These are phyloP conservation scores for Scaptodrosophila lebanonensis DNA, from an alignment of 1,140 invertebrate species.

Conservation along the genomic window DNA sequence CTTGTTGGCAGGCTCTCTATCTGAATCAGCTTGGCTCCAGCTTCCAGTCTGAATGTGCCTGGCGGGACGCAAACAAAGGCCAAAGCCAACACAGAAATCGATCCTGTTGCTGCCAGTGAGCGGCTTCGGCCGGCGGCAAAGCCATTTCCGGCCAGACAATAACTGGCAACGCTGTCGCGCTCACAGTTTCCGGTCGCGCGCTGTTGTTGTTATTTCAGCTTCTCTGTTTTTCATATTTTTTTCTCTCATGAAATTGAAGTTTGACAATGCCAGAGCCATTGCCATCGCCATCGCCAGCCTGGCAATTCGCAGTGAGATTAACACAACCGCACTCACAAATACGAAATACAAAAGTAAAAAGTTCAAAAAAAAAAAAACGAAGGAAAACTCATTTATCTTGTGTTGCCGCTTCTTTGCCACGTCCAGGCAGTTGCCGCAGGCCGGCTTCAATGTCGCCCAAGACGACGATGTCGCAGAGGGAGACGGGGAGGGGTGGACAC, in stretches of 20 bases:
- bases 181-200: slow-evolving; percentile 48
- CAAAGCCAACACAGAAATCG: slow-evolving; percentile 44
- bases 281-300: slow-evolving; percentile 22
- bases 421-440: slow-evolving; percentile 19
- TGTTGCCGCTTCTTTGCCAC: slow-evolving; percentile 20
- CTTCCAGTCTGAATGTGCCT: slow-evolving; percentile 14
- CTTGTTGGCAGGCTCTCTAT: slow-evolving; percentile 10
- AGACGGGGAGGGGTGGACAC: too few species aligned
- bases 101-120: slow-evolving; percentile 35
- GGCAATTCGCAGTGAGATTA: slow-evolving; percentile 45
- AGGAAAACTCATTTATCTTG: slow-evolving; percentile 71
- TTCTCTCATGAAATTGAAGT: slow-evolving; percentile 45
- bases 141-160: slow-evolving; percentile 71
- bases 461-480: slow-evolving; percentile 56
- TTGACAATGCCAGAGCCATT: slow-evolving; percentile 52
- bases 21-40: too few species aligned
- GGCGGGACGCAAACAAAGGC: slow-evolving; percentile 7
- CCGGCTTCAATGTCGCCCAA: slow-evolving; percentile 44
- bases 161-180: slow-evolving; percentile 46
- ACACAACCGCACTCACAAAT: slow-evolving; percentile 47
- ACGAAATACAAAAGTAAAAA: slow-evolving; percentile 35
- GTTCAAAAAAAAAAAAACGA: slow-evolving; percentile 22
- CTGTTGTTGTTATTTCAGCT: slow-evolving; percentile 14
- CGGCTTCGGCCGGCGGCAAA: slow-evolving; percentile 47
- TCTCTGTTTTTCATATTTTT: slow-evolving; percentile 36